Evolutionary conservation across 2,797 vertebrate species (phyloP).

Genomic region (Odontamblyopus lacepedii): DNA sequence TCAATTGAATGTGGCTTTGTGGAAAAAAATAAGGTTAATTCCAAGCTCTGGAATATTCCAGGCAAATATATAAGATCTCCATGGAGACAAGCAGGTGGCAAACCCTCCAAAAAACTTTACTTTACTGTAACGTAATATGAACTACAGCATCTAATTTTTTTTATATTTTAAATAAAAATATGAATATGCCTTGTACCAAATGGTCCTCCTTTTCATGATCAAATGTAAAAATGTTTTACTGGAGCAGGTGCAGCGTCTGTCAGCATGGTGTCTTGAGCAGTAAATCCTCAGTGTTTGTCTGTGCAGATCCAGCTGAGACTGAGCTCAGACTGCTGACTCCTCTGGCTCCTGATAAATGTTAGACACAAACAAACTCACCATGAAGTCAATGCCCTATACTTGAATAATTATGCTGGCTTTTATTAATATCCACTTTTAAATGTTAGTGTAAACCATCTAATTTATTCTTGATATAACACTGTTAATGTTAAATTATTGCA

Average conservation of each 20-base stretch:
- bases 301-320: slow-evolving; percentile 51
- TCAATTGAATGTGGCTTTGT: no score
- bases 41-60: no score
- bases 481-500: no score
- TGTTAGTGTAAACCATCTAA: background rate
- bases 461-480: no score
- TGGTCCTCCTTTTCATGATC: slow-evolving; percentile 6
- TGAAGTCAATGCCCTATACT: background rate
- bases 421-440: background rate
- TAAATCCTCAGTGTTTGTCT: slow-evolving; percentile 31
- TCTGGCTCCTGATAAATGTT: slow-evolving; percentile 17
- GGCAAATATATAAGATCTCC: no score
- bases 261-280: slow-evolving; percentile 38
- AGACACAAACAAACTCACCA: slow-evolving; percentile 3
- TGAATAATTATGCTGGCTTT: background rate
- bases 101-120: no score
- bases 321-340: slow-evolving; percentile 45
- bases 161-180: background rate
- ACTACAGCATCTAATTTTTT: background rate
- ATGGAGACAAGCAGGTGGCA: no score
- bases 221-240: slow-evolving; percentile 16
- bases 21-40: no score
- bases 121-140: no score
- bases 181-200: slow-evolving; percentile 4
- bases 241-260: slow-evolving; percentile 45